Evolutionary conservation across 2,113 vertebrate species (phyloP).

Genomic region (Pseudolaguvia tuberculata): DNA sequence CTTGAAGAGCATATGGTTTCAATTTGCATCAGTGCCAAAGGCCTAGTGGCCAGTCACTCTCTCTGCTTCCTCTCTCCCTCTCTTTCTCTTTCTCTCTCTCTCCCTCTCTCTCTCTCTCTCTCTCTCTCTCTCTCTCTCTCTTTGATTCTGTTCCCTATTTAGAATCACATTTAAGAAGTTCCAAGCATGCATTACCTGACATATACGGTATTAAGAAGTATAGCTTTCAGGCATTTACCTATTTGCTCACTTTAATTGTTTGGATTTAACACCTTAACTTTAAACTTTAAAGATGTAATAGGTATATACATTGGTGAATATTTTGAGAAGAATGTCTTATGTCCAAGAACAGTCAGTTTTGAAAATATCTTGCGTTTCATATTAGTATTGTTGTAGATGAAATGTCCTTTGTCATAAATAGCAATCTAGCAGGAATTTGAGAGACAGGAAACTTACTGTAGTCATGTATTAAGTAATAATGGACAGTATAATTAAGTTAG

Average conservation of each 20-base stretch:
- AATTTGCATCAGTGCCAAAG: slow-evolving; percentile 49
- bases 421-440: slow-evolving; percentile 15
- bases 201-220: slow-evolving; percentile 12
- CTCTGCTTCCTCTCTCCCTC: slow-evolving; percentile 19
- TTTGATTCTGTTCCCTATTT: slow-evolving; percentile 35
- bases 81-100: slow-evolving; percentile 35
- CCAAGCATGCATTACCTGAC: slow-evolving; percentile 25
- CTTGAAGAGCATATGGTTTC: slow-evolving; percentile 59
- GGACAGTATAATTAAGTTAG: neutral
- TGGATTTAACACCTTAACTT: too few species aligned
- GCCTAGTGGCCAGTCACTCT: slow-evolving; percentile 44
- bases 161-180: slow-evolving; percentile 37
- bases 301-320: too few species aligned
- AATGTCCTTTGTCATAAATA: neutral
- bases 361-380: neutral
- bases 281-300: neutral
- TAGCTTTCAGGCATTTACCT: too few species aligned
- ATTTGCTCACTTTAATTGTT: too few species aligned
- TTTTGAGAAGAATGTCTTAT: neutral
- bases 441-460: slow-evolving; percentile 21
- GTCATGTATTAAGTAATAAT: slow-evolving; percentile 1
- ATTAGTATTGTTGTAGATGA: neutral
- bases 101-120: slow-evolving; percentile 23
- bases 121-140: slow-evolving; percentile 29
- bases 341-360: neutral